Evolutionary conservation across 2,797 vertebrate genomes (phyloP), one percentile per base, ranked within the genome.

Genomic region (Paratrypauchen microcephalus): DNA sequence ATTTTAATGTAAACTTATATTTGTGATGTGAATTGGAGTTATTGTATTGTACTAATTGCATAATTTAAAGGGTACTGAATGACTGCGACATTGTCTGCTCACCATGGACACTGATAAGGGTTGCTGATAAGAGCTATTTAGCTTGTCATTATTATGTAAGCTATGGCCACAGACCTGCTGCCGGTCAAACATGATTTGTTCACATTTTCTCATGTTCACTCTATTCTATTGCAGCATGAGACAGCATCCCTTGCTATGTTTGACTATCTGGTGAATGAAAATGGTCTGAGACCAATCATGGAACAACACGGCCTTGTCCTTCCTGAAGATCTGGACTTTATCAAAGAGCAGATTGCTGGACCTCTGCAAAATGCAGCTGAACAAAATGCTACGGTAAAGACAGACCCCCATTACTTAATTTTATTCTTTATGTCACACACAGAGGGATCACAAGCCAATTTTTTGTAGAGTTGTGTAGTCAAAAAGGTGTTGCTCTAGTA

Each of bases 341-440:
- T 99, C 73, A 97, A 96, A 86, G 98, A 99, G 68, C 97, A 95
- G 73, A 99, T 99, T 65, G 88, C 73, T 16, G 96, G 97, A 72
- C 95, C 96, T 3, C 55, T 66, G 61, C 57, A 81, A 32, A 62
- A 56, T 56, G 26, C 41, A 0, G 23, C 65, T 64, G 21, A 56
- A 5, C 16, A 26, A 66, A 26, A 74, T 0, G 7, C 75, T 6
- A 75, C 78, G 58, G 50, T 73, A 50, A 39, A 3, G 28, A 88
- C 90, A 69, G 86, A 87, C 47, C 3, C 19, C 12, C 2, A 41
- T 41, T 41, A 41, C 39, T 12, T 41, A 3, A 41, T 12, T 41
- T 12, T 41, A 41, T 41, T 41, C 39, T 41, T 41, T 13, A 13
- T 41, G 12, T 41, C 11, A 41, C 11, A 41, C 11, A 12, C 39